Evolutionary conservation across 2,113 vertebrate genomes (phyloP).

Genomic region (Callaeas wilsoni): DNA sequence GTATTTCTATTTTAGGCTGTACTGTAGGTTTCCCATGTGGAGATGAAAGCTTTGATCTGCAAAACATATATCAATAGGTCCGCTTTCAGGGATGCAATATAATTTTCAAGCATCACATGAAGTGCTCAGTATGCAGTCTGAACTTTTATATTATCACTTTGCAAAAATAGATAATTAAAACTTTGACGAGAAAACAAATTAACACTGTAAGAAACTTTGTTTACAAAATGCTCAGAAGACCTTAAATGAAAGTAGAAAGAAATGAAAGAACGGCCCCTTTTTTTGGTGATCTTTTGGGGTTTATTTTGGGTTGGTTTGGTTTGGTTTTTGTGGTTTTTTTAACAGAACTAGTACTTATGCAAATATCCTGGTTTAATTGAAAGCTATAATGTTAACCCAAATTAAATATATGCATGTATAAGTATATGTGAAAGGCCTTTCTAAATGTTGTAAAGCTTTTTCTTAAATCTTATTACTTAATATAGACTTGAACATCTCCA

Average conservation of each 20-base stretch:
- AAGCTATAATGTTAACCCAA: not conserved
- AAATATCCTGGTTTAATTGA: not conserved
- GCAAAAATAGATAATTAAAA: not conserved
- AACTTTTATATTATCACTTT: not conserved
- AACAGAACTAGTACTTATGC: not conserved
- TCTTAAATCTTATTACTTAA: not conserved
- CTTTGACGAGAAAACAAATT: not conserved
- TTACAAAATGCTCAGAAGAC: not conserved
- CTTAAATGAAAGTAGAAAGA: not conserved
- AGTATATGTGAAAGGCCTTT: not conserved
- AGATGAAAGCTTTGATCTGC: slow-evolving; percentile 4
- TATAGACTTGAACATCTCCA: not conserved
- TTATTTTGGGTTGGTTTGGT: not conserved
- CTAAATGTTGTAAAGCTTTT: not conserved
- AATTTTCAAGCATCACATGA: not conserved
- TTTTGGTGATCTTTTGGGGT: fast-evolving
- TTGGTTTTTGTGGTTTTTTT: not conserved
- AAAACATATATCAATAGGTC: slow-evolving; percentile 6
- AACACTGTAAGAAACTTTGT: not conserved
- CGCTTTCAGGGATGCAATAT: not conserved
- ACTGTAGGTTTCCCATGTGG: not conserved
- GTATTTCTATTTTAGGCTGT: not conserved
- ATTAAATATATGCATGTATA: not conserved
- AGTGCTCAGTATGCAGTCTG: not conserved
- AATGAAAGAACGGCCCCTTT: not conserved